These are phyloP conservation scores for human DNA, from an alignment of 2,113 vertebrate genomes.

Conservation along the genomic window DNA sequence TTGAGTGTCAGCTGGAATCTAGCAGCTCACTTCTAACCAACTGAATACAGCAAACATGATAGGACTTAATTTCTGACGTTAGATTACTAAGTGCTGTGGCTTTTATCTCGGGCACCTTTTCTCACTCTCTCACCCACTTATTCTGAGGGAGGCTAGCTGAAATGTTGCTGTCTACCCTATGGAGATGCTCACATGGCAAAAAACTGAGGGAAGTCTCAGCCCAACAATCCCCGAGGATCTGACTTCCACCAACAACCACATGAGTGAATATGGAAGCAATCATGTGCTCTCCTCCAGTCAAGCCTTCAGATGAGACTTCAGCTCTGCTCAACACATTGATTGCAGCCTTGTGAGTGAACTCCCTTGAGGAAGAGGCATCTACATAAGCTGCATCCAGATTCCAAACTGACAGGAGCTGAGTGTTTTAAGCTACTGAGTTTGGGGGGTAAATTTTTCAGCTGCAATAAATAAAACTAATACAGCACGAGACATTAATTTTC, in stretches of 20 bases:
- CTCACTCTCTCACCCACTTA: neutral
- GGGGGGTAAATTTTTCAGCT: neutral
- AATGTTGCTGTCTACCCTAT: neutral
- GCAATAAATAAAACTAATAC: neutral
- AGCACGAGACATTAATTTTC: neutral
- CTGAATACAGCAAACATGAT: neutral
- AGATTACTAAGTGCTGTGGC: neutral
- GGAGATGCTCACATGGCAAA: neutral
- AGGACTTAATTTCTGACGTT: neutral
- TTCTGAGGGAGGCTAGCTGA: neutral
- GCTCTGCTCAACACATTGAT: neutral
- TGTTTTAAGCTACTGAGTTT: neutral
- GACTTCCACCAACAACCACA: neutral
- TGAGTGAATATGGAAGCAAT: neutral
- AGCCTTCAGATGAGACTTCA: neutral
- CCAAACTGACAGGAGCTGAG: neutral
- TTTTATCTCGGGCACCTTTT: neutral
- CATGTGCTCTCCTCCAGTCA: neutral
- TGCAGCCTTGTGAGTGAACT: neutral
- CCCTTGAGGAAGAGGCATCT: neutral
- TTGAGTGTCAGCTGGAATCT: neutral
- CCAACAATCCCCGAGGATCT: neutral
- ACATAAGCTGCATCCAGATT: neutral
- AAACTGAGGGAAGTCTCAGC: neutral
- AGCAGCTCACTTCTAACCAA: neutral